Conservation (phyloP, 35 echinoderm and acorn worm genomes). For the Chiridota heheva region DNA sequence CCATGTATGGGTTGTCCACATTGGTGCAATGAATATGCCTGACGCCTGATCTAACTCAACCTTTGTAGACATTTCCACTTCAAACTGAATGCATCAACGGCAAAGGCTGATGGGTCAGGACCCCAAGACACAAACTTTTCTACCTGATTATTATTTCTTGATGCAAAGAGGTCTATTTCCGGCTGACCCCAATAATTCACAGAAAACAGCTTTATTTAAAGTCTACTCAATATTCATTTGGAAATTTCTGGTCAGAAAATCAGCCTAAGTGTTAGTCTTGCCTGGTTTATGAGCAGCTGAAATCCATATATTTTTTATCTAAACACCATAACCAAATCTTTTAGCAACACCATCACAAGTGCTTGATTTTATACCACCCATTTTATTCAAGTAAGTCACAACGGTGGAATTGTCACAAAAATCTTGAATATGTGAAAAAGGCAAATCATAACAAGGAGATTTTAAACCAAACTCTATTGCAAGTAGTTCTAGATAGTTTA, state of each 20-base stretch:
- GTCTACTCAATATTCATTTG: constrained; percentile 28
- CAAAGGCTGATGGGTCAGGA: constrained; percentile 1
- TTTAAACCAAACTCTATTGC: constrained; percentile 36
- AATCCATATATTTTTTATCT: too few relatives aligned
- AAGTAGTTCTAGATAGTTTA: constrained; percentile 39
- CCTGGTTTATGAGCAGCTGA: constrained; percentile 31
- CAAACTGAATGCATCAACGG: constrained; percentile 29
- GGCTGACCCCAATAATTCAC: neutral
- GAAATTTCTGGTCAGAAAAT: constrained; percentile 30
- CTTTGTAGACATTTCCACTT: constrained; percentile 6
- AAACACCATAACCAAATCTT: constrained; percentile 39
- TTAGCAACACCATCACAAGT: constrained; percentile 26
- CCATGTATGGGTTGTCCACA: constrained; percentile 38
- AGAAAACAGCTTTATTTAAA: constrained; percentile 3
- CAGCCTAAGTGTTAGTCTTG: constrained; percentile 2
- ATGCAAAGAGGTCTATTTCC: constrained; percentile 19
- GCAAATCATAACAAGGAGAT: neutral
- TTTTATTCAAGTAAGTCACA: constrained; percentile 43
- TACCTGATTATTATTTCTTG: neutral
- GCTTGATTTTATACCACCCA: constrained; percentile 36
- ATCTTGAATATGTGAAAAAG: constrained; percentile 15
- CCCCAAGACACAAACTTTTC: constrained; percentile 14
- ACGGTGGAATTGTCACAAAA: constrained; percentile 43
- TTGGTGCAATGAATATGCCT: constrained; percentile 23
- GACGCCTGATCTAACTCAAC: constrained; percentile 2